Conservation (phyloP, 2,797 vertebrate species). For the Sebastes paucispinis region DNA sequence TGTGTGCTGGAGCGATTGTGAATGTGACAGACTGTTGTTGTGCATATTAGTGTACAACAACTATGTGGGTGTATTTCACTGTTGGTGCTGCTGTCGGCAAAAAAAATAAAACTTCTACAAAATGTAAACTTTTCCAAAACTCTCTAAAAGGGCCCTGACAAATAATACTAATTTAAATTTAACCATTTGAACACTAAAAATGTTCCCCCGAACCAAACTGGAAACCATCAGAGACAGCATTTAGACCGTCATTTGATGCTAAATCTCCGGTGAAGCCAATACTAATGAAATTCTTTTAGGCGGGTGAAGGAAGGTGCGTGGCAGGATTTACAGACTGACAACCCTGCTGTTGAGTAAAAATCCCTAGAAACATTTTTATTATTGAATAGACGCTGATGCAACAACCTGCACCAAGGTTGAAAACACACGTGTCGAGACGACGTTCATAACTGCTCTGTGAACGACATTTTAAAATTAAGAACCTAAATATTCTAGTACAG, state of each 20-base stretch:
- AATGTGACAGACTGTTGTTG: neutral
- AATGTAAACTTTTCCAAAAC: slow-evolving; percentile 24
- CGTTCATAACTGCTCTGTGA: neutral
- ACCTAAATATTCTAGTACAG: neutral
- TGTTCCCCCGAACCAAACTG: neutral
- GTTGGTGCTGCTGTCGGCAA: slow-evolving; percentile 29
- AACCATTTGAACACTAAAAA: neutral
- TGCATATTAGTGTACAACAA: slow-evolving; percentile 6
- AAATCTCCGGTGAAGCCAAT: slow-evolving; percentile 5
- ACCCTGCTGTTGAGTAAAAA: slow-evolving; percentile 8
- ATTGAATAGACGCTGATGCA: slow-evolving; percentile 42
- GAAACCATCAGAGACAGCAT: neutral
- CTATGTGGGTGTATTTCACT: slow-evolving; percentile 42
- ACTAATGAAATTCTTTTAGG: slow-evolving; percentile 29
- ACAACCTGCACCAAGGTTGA: neutral
- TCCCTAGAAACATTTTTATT: slow-evolving; percentile 31
- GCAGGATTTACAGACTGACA: slow-evolving; percentile 23
- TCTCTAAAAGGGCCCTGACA: neutral
- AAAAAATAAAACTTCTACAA: slow-evolving; percentile 24
- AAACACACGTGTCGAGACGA: neutral
- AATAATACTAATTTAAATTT: neutral
- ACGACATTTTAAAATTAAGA: neutral
- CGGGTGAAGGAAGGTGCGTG: neutral
- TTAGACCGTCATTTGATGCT: neutral
- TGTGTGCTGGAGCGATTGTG: neutral